phyloP scores from a whole-genome alignment of 2,888 invertebrate genomes.

The Cephus sareptanus region DNA sequence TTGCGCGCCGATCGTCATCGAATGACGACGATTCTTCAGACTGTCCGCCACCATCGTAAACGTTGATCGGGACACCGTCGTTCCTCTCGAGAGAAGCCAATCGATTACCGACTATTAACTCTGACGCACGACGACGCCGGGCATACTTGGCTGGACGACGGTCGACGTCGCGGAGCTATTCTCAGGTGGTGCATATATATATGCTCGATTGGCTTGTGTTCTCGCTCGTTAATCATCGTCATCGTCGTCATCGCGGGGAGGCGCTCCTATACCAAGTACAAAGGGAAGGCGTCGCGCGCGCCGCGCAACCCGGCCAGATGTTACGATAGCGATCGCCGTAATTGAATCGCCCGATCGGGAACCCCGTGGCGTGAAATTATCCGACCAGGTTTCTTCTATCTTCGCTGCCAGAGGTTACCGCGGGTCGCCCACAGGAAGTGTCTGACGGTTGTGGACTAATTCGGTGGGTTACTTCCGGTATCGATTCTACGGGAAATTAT shows the following conservation, averaged over 20 bases:
- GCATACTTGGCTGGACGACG: background rate
- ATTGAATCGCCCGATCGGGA: constrained; percentile 59
- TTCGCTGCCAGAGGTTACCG: background rate
- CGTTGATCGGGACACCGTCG: background rate
- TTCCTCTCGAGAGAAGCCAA: background rate
- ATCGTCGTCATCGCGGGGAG: constrained; percentile 29
- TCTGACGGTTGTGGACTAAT: background rate
- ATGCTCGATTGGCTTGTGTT: background rate
- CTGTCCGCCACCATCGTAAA: background rate
- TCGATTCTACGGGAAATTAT: background rate
- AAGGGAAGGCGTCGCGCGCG: constrained; percentile 17
- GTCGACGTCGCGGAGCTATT: background rate
- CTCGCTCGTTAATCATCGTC: constrained; percentile 28
- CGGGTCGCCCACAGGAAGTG: background rate
- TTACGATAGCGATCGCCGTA: constrained; percentile 56
- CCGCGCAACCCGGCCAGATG: constrained; percentile 33
- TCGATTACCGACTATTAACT: background rate
- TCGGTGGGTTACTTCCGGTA: background rate
- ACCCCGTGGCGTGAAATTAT: constrained; percentile 39
- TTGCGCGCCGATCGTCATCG: background rate
- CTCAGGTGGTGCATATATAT: background rate
- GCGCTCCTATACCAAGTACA: constrained; percentile 10
- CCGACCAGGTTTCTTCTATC: background rate
- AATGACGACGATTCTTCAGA: background rate
- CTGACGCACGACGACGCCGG: background rate